Evolutionary conservation across 2,888 invertebrate species (phyloP).

Genomic region (Lamellibrachia satsuma): DNA sequence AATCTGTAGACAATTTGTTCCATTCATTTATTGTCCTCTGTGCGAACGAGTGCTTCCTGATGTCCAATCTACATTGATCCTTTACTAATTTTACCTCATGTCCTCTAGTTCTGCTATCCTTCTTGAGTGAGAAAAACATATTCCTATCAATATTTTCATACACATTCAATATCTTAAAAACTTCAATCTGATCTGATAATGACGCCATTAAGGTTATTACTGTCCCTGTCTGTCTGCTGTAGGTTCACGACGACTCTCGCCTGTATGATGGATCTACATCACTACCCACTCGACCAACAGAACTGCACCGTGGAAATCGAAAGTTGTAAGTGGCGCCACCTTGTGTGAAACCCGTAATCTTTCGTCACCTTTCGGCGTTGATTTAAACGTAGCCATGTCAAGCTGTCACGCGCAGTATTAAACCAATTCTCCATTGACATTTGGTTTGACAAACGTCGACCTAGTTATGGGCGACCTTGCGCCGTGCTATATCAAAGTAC

Average conservation of each 20-base stretch:
- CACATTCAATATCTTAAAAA: no score
- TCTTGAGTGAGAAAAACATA: no score
- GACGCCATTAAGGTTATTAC: no score
- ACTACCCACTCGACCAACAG: conserved; percentile 97
- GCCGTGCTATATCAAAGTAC: background rate
- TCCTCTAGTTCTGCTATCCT: no score
- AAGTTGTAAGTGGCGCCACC: conserved; percentile 82
- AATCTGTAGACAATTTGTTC: no score
- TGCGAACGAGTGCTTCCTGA: no score
- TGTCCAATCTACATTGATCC: no score
- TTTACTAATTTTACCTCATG: no score
- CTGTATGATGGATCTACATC: conserved; percentile 99
- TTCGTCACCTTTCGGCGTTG: background rate
- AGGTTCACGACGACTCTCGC: conserved; percentile 95
- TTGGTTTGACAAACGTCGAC: background rate
- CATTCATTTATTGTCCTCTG: no score
- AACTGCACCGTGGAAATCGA: conserved; percentile 99
- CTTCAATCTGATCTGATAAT: no score
- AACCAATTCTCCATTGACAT: background rate
- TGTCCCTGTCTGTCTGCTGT: conserved; percentile 33
- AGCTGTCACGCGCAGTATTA: background rate
- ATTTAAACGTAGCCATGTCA: background rate
- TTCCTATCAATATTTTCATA: no score
- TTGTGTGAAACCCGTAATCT: background rate
- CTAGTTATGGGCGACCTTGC: background rate